A percentile compares a stretch with the other conserved stretches of the same genome.
Evolutionary conservation across 2,888 invertebrate species (phyloP).

Genomic region (Drosophila paucipuncta): DNA sequence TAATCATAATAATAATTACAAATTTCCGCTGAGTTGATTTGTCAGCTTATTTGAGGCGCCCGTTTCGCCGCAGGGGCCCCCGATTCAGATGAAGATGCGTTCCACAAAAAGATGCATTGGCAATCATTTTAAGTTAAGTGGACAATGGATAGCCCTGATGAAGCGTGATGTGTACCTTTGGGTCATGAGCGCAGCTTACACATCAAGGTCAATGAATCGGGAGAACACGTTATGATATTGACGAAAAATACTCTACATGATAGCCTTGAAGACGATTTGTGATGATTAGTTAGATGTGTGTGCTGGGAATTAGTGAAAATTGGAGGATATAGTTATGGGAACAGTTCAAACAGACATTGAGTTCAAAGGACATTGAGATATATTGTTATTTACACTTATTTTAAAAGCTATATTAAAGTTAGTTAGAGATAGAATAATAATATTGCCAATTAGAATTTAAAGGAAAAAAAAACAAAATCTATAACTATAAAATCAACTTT

Average conservation of each 20-base stretch:
- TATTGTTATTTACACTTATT: constrained; percentile 11
- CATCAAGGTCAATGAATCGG: constrained; percentile 16
- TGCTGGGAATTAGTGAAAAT: constrained; percentile 45
- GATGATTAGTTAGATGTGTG: constrained; percentile 16
- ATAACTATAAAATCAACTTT: background rate
- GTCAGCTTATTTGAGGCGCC: constrained; percentile 38
- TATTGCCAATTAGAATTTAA: background rate
- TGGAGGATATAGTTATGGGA: constrained; percentile 18
- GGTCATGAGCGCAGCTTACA: constrained; percentile 14
- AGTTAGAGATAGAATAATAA: constrained; percentile 8
- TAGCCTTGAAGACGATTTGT: background rate
- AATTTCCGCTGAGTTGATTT: constrained; percentile 25
- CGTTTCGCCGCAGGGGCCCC: constrained; percentile 12
- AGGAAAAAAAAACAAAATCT: background rate
- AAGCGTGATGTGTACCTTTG: constrained; percentile 3
- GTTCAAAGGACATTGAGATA: constrained; percentile 18
- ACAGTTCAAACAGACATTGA: constrained; percentile 31
- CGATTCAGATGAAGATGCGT: constrained; percentile 11
- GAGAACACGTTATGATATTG: constrained; percentile 1
- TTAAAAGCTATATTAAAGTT: constrained; percentile 11
- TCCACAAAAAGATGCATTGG: background rate
- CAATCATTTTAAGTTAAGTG: constrained; percentile 15
- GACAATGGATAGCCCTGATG: constrained; percentile 9
- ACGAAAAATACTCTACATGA: background rate
- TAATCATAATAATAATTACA: constrained; percentile 17